These are phyloP conservation scores for Tretioscincus oriximinensis DNA, from an alignment of 2,113 vertebrate species.

Conservation along the genomic window DNA sequence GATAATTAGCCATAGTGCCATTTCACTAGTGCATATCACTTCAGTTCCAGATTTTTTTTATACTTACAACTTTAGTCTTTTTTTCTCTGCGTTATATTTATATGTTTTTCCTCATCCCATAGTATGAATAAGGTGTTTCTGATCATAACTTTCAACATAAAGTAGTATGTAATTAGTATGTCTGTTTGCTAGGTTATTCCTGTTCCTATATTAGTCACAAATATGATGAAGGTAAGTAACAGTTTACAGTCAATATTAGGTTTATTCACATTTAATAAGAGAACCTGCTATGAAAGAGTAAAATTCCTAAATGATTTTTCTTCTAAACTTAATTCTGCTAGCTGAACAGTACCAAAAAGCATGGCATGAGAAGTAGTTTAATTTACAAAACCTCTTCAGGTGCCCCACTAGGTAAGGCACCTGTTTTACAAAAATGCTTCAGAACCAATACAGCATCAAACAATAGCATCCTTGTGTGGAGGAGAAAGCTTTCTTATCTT, in stretches of 20 bases:
- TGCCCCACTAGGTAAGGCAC: slow-evolving; percentile 62
- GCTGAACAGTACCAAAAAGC: slow-evolving; percentile 63
- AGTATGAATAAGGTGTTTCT: slow-evolving; percentile 74
- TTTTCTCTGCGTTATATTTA: slow-evolving; percentile 67
- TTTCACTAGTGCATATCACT: slow-evolving; percentile 72
- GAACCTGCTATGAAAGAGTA: slow-evolving; percentile 71
- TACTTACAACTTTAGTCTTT: slow-evolving; percentile 32
- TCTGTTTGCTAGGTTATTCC: slow-evolving; percentile 73
- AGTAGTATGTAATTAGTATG: slow-evolving; percentile 76
- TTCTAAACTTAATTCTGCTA: slow-evolving; percentile 64
- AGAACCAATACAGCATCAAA: slow-evolving; percentile 40
- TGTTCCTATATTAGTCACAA: slow-evolving; percentile 65
- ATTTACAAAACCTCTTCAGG: slow-evolving; percentile 60
- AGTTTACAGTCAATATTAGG: slow-evolving; percentile 77
- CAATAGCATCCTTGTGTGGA: slow-evolving; percentile 48
- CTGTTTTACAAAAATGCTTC: slow-evolving; percentile 54
- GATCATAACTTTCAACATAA: slow-evolving; percentile 72
- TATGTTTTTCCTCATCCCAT: slow-evolving; percentile 68
- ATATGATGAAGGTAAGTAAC: slow-evolving; percentile 79
- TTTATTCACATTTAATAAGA: slow-evolving; percentile 81
- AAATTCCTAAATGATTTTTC: slow-evolving; percentile 66
- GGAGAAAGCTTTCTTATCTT: slow-evolving; percentile 40
- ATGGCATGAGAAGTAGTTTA: slow-evolving; percentile 52
- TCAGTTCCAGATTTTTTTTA: slow-evolving; percentile 49
- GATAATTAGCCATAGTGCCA: slow-evolving; percentile 73